These are phyloP conservation scores for Troilus luridus DNA, from an alignment of 2,888 invertebrate genomes.

Conservation along the genomic window DNA sequence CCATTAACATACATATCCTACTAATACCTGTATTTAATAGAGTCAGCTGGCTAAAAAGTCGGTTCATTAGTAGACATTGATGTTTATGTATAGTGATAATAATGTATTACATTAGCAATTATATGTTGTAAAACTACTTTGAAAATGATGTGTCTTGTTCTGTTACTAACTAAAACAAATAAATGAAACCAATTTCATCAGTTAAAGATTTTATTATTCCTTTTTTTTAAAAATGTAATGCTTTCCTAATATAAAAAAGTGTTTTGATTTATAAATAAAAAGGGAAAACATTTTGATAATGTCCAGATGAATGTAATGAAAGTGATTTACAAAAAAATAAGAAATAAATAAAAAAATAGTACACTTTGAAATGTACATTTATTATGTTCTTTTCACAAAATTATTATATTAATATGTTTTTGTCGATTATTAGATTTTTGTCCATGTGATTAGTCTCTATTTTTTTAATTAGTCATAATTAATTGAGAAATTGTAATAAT, in stretches of 20 bases:
- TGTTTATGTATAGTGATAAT: conserved; percentile 30
- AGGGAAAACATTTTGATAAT: too few relatives aligned
- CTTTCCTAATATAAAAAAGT: too few relatives aligned
- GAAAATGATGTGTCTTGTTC: conserved; percentile 34
- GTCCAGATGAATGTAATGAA: too few relatives aligned
- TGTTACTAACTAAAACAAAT: conserved; percentile 36
- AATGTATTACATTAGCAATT: conserved; percentile 17
- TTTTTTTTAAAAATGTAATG: neutral
- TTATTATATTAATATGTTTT: too few relatives aligned
- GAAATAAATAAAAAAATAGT: too few relatives aligned
- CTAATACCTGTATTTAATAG: conserved; percentile 11
- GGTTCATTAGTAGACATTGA: conserved; percentile 4
- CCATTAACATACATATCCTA: conserved; percentile 43
- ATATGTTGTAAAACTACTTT: conserved; percentile 41
- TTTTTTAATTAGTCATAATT: too few relatives aligned
- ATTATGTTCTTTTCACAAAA: too few relatives aligned
- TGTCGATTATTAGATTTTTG: too few relatives aligned
- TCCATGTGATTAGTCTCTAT: too few relatives aligned
- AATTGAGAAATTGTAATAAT: too few relatives aligned
- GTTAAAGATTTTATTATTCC: neutral
- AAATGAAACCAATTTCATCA: conserved; percentile 28
- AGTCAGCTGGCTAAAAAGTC: neutral
- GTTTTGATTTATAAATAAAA: neutral
- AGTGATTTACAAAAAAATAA: too few relatives aligned
- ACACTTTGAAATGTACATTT: too few relatives aligned